Evolutionary conservation across 37 sponge, comb jelly and placozoan genomes (phyloP), one percentile per base, ranked within the genome.

Genomic region (Theonella swinhoei): DNA sequence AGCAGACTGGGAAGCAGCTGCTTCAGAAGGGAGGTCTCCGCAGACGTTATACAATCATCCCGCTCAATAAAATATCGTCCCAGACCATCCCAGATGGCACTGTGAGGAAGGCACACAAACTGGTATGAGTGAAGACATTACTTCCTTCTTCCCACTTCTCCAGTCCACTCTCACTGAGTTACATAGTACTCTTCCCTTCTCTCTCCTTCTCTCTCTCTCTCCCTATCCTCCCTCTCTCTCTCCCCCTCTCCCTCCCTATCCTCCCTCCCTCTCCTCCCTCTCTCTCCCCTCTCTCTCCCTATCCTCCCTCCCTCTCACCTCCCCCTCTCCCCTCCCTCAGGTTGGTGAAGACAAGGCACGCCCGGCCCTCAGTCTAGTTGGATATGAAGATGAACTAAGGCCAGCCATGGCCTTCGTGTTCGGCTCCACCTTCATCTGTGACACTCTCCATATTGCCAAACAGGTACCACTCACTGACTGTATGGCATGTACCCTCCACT

Each of bases 361-460:
- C 17, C 89, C 90, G 31, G 97, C 97, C 1, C 76, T 97, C 11
- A 69, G 84, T 25, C 79, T 97, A 62, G 85, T 97, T 64, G 93
- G 88, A 28, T 97, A 95, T 36, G 91, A 86, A 4, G 74, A 74
- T 36, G 95, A 94, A 42, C 68, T 96, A 5, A 79, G 95, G 35
- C 71, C 97, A 0, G 96, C 99, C 2, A 98, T 98, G 99, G 87
- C 65, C 43, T 98, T 84, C 69, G 91, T 94, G 38, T 98, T 98
- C 80, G 99, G 99, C 4, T 77, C 86, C 24, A 85, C 88, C 1
- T 85, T 98, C 33, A 73, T 98, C 36, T 98, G 99, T 68, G 82
- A 88, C 62, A 85, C 91, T 1, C 88, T 91, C 43, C 81, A 96
- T 39, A 73, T 83, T 78, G 97, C 99, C 33, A 89, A 96, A 43